Base-by-base conservation (phyloP, 2,888 invertebrate species). In the Acrobeloides nanus region DNA sequence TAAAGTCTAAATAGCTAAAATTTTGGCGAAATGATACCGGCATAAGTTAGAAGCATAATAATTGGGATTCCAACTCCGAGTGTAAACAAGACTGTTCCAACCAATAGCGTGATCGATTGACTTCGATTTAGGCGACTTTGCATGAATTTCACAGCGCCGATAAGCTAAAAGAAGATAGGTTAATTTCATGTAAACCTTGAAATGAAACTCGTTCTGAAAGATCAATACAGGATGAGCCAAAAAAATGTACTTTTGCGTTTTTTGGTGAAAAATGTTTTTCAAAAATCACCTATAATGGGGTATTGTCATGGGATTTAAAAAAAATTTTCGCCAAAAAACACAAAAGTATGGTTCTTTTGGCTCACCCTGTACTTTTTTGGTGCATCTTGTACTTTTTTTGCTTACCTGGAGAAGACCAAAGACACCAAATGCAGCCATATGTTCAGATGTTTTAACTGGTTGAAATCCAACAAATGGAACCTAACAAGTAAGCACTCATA, bases 371-470 rank as follows among this genome's bases (percentile, higher is more conserved):
- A n/a, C n/a, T n/a, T n/a, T n/a, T n/a, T n/a, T n/a, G n/a, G n/a
- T n/a, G n/a, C n/a, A n/a, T n/a, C n/a, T n/a, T n/a, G n/a, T n/a
- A n/a, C n/a, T n/a, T n/a, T n/a, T n/a, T n/a, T n/a, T n/a, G n/a
- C 21, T 6, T 6, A 65, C 89, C 77, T 95, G 84, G 52, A 95
- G 75, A 35, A 97, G 79, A 1, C 86, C 89, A 78, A 97, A 97
- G 2, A 97, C 92, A 72, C 95, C 95, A 83, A 78, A 84, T 29
- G 97, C 92, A 31, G 97, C 95, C 97, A 99, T 97, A 74, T 97
- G 97, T 77, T 97, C 97, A 73, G 92, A 92, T 3, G 97, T 97
- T 46, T 93, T 81, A 54, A 97, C 90, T 7, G 97, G 97, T 77
- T 97, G 97, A 79, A 97, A 97, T 20, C 95, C 95, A 46, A 81